phyloP scores from a whole-genome alignment of 1,140 invertebrate species.

The Philopotamus ludificatus region DNA sequence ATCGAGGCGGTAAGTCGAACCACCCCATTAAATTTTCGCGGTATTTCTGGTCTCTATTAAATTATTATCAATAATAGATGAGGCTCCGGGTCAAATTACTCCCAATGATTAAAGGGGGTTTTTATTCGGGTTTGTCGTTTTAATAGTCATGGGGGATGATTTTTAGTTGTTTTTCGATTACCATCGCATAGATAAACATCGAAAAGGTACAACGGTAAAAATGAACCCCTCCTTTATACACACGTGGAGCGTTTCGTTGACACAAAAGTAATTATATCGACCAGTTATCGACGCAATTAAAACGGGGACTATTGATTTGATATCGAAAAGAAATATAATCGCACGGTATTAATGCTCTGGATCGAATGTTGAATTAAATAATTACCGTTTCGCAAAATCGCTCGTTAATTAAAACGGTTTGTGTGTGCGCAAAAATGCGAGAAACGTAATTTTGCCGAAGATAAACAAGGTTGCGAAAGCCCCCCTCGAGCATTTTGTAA shows the following conservation, averaged over 20 bases:
- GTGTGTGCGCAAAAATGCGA: no score
- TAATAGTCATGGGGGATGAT: constrained; percentile 21
- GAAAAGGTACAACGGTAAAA: constrained; percentile 5
- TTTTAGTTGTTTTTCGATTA: constrained; percentile 27
- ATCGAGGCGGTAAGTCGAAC: constrained; percentile 29
- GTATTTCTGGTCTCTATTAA: constrained; percentile 19
- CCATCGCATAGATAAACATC: constrained; percentile 26
- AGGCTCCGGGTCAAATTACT: constrained; percentile 21
- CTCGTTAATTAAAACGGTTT: no score
- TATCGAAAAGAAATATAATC: no score
- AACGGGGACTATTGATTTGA: no score
- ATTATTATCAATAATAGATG: constrained; percentile 32
- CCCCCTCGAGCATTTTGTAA: no score
- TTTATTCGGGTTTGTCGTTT: constrained; percentile 16
- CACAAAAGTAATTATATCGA: constrained; percentile 27
- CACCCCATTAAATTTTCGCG: neutral
- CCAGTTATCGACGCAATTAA: constrained; percentile 12
- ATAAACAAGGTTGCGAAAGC: no score
- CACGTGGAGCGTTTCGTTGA: constrained; percentile 3
- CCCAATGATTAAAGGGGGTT: constrained; percentile 25
- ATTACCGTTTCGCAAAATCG: no score
- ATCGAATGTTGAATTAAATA: no score
- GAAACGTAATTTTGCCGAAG: no score
- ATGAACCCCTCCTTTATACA: neutral
- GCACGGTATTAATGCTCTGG: no score